Evolutionary conservation across 2,797 vertebrate species (phyloP).

Genomic region (Meda fulgida): DNA sequence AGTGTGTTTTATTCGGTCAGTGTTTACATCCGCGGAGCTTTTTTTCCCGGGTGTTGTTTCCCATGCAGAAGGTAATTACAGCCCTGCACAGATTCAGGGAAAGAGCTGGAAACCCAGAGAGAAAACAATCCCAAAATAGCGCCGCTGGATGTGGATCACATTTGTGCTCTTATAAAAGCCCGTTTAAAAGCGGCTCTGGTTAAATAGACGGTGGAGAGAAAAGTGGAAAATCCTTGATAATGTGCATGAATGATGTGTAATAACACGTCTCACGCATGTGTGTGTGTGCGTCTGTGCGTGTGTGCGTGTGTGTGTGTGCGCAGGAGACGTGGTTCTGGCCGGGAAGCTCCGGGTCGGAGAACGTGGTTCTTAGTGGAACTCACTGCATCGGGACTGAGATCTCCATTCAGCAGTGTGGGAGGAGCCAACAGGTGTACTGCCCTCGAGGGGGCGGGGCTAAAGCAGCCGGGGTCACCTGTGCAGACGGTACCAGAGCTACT

Average conservation of each 20-base stretch:
- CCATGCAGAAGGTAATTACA: slow-evolving; percentile 80
- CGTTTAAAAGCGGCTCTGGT: slow-evolving; percentile 7
- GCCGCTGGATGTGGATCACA: slow-evolving; percentile 54
- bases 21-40: slow-evolving; percentile 61
- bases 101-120: slow-evolving; percentile 65
- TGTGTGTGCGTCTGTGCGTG: no score
- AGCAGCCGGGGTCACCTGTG: slow-evolving; percentile 89
- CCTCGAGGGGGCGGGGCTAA: slow-evolving; percentile 82
- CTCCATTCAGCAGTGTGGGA: slow-evolving; percentile 89
- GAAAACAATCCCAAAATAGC: slow-evolving; percentile 82
- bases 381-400: slow-evolving; percentile 87
- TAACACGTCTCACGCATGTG: neutral
- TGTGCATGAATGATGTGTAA: slow-evolving; percentile 63
- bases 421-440: slow-evolving; percentile 86
- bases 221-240: slow-evolving; percentile 71
- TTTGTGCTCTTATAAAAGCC: slow-evolving; percentile 40
- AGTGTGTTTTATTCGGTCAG: neutral
- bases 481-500: slow-evolving; percentile 72
- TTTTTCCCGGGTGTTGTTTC: slow-evolving; percentile 78
- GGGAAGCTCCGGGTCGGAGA: slow-evolving; percentile 76
- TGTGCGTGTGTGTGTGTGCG: neutral
- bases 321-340: slow-evolving; percentile 97
- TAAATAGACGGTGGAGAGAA: slow-evolving; percentile 56
- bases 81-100: slow-evolving; percentile 67
- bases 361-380: slow-evolving; percentile 86